Evolutionary conservation across 2,113 vertebrate species (phyloP).

Genomic region (Sylvicapra grimmia): DNA sequence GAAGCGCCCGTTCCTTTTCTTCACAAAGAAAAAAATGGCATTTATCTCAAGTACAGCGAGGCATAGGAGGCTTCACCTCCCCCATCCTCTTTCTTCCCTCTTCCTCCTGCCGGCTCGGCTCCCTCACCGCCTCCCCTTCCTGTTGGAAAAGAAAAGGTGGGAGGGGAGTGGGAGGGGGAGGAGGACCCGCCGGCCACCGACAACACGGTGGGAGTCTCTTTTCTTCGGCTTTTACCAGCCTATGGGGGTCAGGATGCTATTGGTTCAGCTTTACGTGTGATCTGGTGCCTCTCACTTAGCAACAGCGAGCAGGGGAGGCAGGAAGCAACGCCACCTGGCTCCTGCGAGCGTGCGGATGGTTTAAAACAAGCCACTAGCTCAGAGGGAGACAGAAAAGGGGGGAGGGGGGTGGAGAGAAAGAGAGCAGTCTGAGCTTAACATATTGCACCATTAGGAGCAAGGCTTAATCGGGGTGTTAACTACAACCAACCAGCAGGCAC

Average conservation of each 20-base stretch:
- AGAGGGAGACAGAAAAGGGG: background rate
- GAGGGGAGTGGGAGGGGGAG: slow-evolving; percentile 41
- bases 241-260: slow-evolving; percentile 81
- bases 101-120: slow-evolving; percentile 44
- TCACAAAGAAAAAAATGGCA: slow-evolving; percentile 67
- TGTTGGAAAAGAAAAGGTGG: slow-evolving; percentile 69
- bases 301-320: slow-evolving; percentile 78
- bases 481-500: background rate
- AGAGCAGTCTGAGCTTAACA: slow-evolving; percentile 29
- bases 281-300: slow-evolving; percentile 82
- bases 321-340: slow-evolving; percentile 68
- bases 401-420: background rate
- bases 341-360: slow-evolving; percentile 30
- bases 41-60: slow-evolving; percentile 72
- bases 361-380: background rate
- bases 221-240: slow-evolving; percentile 80
- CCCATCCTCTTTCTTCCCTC: slow-evolving; percentile 62
- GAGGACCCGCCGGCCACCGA: slow-evolving; percentile 46
- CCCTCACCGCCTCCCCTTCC: slow-evolving; percentile 57
- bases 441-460: background rate
- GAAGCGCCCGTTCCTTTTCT: slow-evolving; percentile 46
- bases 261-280: slow-evolving; percentile 78
- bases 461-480: slow-evolving; percentile 50
- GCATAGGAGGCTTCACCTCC: slow-evolving; percentile 73
- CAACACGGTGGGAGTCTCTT: slow-evolving; percentile 72